Evolutionary conservation across 2,888 invertebrate genomes (phyloP), one percentile per base, ranked within the genome.

Genomic region (Empis livida): DNA sequence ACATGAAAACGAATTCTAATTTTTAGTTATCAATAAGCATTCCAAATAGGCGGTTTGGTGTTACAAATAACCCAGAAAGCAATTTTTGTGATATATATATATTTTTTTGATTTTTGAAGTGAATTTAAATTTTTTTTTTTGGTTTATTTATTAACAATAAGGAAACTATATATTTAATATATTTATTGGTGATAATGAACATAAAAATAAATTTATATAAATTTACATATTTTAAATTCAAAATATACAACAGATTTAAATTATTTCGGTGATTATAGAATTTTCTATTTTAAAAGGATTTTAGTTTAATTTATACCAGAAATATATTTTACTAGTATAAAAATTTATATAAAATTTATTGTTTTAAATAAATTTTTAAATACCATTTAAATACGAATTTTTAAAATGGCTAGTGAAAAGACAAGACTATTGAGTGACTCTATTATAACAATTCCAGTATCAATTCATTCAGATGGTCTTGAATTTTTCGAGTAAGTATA

Each of bases 401-500:
- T 2, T 15, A 46, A 44, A 23, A 55, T 53, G 54, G 49, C 54
- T 11, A 52, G 51, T 14, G 56, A 56, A 38, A 53, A 44, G 10
- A 56, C 55, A 10, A 47, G 43, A 30, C 53, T 56, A 31, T 44
- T 56, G 31, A 41, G 49, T 1, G 52, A 45, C 41, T 51, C 42
- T 42, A 32, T 52, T 37, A 46, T 56, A 5, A 51, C 51, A 16
- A 53, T 55, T 15, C 49, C 55, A 14, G 46, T 35, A 20, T 38
- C 45, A 20, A 20, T 20, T 20, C 4, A 27, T 8, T 5, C 23
- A 27, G 23, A 27, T 6, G 8, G 23, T 27, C 8, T 27, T 6
- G 23, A 27, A 27, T 27, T 27, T 27, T 27, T 27, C 8, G 23
- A 27, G 23, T 27, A 27, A 27, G 23, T 27, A 27, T 20, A n/a